Evolutionary conservation across 1,140 invertebrate species (phyloP).

Genomic region (Bicyclus anynana): DNA sequence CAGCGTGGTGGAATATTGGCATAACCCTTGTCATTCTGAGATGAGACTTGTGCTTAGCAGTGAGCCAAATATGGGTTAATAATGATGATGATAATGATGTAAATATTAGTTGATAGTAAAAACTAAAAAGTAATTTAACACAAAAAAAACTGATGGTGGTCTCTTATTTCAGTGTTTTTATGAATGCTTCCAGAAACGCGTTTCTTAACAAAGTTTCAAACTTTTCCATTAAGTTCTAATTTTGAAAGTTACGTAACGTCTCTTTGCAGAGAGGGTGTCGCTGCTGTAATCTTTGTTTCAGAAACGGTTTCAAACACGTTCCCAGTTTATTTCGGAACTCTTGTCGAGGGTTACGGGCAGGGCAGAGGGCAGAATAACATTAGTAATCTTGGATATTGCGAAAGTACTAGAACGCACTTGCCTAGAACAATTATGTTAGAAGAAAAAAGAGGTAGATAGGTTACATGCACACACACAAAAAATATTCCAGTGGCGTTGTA

Average conservation of each 20-base stretch:
- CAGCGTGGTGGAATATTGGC: no score
- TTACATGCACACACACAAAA: no score
- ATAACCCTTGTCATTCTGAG: no score
- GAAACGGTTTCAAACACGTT: conserved; percentile 2
- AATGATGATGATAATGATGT: no score
- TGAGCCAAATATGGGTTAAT: no score
- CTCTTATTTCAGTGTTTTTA: conserved; percentile 10
- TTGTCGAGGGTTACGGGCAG: background rate
- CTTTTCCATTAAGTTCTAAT: conserved; percentile 7
- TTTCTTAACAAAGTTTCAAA: conserved; percentile 17
- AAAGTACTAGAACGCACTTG: no score
- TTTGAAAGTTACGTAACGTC: conserved; percentile 5
- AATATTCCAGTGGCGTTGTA: no score
- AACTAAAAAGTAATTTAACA: background rate
- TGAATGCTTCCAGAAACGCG: conserved; percentile 17
- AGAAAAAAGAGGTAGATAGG: no score
- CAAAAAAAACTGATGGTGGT: background rate
- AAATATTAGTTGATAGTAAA: no score
- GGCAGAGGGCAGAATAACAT: no score
- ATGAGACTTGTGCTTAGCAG: no score
- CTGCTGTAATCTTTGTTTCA: conserved; percentile 10
- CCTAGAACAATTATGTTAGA: no score
- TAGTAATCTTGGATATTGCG: background rate
- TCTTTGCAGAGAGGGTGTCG: background rate
- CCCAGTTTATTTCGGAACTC: conserved; percentile 5